phyloP scores from a whole-genome alignment of 2,113 vertebrate species.

The Gymnocephalus cernua region DNA sequence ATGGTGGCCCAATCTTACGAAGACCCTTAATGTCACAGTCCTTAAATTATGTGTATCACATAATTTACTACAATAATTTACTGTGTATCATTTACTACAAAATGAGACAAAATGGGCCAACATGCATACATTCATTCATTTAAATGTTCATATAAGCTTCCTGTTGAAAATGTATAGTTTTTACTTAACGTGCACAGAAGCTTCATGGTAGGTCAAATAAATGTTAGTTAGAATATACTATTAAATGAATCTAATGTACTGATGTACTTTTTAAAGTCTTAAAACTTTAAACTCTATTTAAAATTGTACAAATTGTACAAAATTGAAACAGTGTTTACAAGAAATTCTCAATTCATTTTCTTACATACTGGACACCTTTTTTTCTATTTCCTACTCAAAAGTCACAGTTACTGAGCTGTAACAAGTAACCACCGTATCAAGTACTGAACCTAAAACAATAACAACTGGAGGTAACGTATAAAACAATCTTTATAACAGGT shows the following conservation, averaged over 20 bases:
- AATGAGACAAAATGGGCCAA: background rate
- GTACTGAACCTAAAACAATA: background rate
- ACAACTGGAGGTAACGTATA: background rate
- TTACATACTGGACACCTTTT: background rate
- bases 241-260: background rate
- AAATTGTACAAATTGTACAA: too few relatives aligned
- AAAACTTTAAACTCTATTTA: too few relatives aligned
- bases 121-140: slow-evolving; percentile 31
- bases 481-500: background rate
- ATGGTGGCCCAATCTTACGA: background rate
- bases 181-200: background rate
- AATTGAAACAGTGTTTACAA: background rate
- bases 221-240: background rate
- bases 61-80: background rate
- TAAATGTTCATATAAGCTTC: background rate
- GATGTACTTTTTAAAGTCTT: background rate
- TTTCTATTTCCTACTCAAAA: background rate
- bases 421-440: background rate
- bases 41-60: background rate
- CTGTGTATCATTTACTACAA: background rate
- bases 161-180: background rate
- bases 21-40: background rate
- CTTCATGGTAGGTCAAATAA: background rate
- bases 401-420: background rate
- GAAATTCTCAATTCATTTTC: background rate